Evolutionary conservation across 2,797 vertebrate genomes (phyloP), one percentile per base, ranked within the genome.

Genomic region (Platalea minor): DNA sequence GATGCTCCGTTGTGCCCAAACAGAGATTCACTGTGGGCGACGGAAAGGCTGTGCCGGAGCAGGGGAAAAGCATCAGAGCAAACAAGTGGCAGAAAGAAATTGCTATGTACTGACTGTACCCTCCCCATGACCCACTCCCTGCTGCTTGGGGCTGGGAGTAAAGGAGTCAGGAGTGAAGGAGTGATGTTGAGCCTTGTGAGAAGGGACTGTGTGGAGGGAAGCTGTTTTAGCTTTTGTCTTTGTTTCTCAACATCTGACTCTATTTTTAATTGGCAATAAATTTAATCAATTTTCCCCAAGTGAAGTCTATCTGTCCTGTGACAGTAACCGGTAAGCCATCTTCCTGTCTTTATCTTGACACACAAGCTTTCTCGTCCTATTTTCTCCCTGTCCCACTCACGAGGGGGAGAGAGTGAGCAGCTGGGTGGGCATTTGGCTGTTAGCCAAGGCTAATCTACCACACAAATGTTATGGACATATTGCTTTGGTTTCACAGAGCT

Each of bases 391-490:
- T 33, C 29, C 41, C 17, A 6, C 45, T 50, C 43, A 25, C 0
- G 2, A 35, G 2, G 3, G 25, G 17, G 19, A 84, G 13, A 1
- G 1, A 67, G 17, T 5, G 25, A 43, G 54, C 5, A 9, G 25
- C 33, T 70, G 33, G 13, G 26, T 53, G 59, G 16, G 51, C 26
- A 29, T 13, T 28, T 31, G 43, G 20, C 41, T 68, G n/a, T 43
- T 21, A 17, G 28, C 28, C 41, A 50, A 35, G 50, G 48, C 24
- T 54, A n/a, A 41, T 18, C 37, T 43, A 0, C 23, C 33, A 37
- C 11, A 23, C n/a, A 60, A 50, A 33, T 3, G 5, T n/a, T 46
- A 46, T 0, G 8, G 41, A 7, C 50, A 33, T 2, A 0, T 45
- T 39, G 33, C 37, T 65, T 41, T 43, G 50, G 13, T 18, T 68